Evolutionary conservation across 2,888 invertebrate genomes (phyloP).

Genomic region (Crematogaster levior): DNA sequence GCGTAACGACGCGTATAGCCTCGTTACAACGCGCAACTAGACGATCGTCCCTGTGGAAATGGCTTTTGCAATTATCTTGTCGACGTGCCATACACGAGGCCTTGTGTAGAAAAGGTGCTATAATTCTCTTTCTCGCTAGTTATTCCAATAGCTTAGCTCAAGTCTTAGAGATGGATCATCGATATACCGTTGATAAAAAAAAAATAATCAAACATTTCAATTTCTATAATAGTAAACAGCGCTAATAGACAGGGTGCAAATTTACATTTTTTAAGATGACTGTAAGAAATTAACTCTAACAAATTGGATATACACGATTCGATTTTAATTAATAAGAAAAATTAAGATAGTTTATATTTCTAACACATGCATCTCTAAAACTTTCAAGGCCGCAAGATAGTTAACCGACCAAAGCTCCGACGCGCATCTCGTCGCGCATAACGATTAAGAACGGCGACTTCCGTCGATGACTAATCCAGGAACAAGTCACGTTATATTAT

Average conservation of each 20-base stretch:
- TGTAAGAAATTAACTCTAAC: not conserved
- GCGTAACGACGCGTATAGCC: slow-evolving; percentile 36
- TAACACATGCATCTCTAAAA: not conserved
- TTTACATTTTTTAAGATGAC: not conserved
- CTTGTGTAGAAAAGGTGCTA: slow-evolving; percentile 32
- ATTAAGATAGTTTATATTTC: not conserved
- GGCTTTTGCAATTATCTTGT: slow-evolving; percentile 46
- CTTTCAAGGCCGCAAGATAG: slow-evolving; percentile 4
- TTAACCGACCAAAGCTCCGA: slow-evolving; percentile 33
- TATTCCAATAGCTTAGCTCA: not conserved
- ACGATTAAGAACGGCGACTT: slow-evolving; percentile 23
- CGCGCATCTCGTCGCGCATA: slow-evolving; percentile 29
- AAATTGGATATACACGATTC: not conserved
- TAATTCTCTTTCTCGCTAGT: slow-evolving; percentile 18
- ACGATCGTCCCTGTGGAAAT: slow-evolving; percentile 42
- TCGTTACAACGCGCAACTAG: slow-evolving; percentile 37
- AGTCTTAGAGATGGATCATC: not conserved
- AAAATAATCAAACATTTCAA: not conserved
- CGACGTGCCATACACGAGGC: slow-evolving; percentile 7
- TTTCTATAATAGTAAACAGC: not conserved
- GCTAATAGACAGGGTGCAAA: not conserved
- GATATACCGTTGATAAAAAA: not conserved
- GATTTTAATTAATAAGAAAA: slow-evolving; percentile 7
- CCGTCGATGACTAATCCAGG: slow-evolving; percentile 47
- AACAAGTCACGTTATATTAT: slow-evolving; percentile 27